phyloP scores from a whole-genome alignment of 2,113 vertebrate species.

The Acanthisitta chloris region DNA sequence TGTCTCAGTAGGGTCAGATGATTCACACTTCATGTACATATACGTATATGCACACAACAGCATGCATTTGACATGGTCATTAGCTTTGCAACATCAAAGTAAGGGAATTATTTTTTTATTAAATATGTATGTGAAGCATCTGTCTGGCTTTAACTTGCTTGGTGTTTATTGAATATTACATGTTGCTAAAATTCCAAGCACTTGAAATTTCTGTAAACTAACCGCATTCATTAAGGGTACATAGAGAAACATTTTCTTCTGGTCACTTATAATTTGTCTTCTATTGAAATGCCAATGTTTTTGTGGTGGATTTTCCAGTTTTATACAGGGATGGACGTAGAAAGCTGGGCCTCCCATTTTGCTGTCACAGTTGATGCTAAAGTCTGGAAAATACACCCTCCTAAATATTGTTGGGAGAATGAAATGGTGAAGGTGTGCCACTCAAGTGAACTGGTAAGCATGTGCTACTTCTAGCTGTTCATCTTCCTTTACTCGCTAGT shows the following conservation, averaged over 20 bases:
- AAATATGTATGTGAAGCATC: background rate
- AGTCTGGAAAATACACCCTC: background rate
- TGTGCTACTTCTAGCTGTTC: background rate
- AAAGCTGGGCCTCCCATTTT: background rate
- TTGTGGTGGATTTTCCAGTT: background rate
- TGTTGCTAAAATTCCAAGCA: background rate
- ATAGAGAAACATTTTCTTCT: background rate
- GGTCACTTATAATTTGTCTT: background rate
- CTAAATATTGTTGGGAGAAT: background rate
- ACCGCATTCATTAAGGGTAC: background rate
- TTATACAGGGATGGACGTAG: background rate
- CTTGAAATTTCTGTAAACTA: background rate
- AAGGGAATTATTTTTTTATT: background rate
- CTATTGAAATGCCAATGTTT: background rate
- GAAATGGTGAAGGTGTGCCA: background rate
- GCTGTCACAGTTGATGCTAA: background rate
- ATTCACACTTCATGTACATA: background rate
- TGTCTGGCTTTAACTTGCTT: background rate
- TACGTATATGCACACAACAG: background rate
- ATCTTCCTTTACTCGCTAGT: background rate
- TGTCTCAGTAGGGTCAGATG: background rate
- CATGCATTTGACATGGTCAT: background rate
- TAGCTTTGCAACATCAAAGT: background rate
- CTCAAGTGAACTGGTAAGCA: accelerated
- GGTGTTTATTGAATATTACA: background rate